Base-by-base conservation (phyloP, 2,888 invertebrate genomes). In the Cryptocephalus primarius region DNA sequence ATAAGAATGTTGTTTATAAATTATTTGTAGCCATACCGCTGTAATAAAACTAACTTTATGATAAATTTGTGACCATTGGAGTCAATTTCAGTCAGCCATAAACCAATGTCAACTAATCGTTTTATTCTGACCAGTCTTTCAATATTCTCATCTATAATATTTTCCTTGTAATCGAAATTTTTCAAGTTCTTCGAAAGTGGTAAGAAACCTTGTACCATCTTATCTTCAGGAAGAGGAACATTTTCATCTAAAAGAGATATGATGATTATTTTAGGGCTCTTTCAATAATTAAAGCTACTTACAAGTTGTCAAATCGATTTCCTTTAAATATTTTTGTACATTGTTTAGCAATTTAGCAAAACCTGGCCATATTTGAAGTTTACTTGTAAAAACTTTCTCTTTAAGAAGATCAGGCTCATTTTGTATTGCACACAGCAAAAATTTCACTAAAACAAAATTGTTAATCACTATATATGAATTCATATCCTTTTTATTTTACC, bases 331-430 rank as follows among this genome's bases (percentile, higher is more conserved):
- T 48, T 63, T 67, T 56, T 80, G 80, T 42, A 86, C 72, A 51
- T 75, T 75, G 67, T 83, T 86, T 55, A 88, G 72, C n/a, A 85
- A 68, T 65, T 83, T 82, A 58, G 85, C 85, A 43, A 88, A 72
- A 62, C 86, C 84, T 8, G 83, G 82, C 88, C 88, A 88, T 61
- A 89, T 80, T 67, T 84, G 83, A 40, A 80, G 74, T 43, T 78
- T 72, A 48, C 75, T 73, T 41, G 72, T 72, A 62, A 79, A 80
- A 53, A 78, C 76, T 38, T 68, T 62, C 52, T 75, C 72, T 47
- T 71, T 67, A 50, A 80, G 64, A 50, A 75, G 70, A 39, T 68
- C 66, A 10, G 79, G 75, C 52, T 78, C 75, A 52, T 74, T 70
- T 56, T 69, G 68, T 55, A 83, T 72, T 85, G 88, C 89, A 61